Evolutionary conservation across 2,888 invertebrate species (phyloP).

Genomic region (Ectemnius cavifrons): DNA sequence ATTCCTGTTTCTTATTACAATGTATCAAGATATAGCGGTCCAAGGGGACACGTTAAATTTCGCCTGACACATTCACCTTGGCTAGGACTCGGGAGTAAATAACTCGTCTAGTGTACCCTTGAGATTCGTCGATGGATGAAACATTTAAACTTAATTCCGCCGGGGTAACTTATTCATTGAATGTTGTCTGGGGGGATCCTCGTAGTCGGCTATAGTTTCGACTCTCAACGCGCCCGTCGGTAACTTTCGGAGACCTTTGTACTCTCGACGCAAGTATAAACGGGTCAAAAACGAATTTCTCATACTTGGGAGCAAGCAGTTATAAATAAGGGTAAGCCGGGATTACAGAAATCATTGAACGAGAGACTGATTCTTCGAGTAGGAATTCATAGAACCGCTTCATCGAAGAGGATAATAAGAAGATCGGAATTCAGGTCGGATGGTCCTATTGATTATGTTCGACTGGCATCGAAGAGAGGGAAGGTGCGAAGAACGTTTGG

Average conservation of each 20-base stretch:
- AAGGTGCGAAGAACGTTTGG: background rate
- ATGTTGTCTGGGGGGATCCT: constrained; percentile 35
- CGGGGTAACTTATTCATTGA: constrained; percentile 61
- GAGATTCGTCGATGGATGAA: constrained; percentile 61
- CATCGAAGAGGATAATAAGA: too few species aligned
- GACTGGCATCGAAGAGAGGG: constrained; percentile 15
- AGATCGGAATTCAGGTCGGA: too few species aligned
- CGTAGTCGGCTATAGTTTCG: too few species aligned
- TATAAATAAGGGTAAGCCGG: background rate
- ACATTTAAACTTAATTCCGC: constrained; percentile 68
- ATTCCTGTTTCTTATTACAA: background rate
- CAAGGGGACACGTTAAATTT: constrained; percentile 5
- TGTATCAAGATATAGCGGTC: too few species aligned
- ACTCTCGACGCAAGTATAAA: too few species aligned
- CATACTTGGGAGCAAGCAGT: background rate
- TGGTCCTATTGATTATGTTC: too few species aligned
- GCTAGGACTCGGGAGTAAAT: constrained; percentile 33
- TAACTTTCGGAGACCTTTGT: too few species aligned
- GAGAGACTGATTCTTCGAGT: too few species aligned
- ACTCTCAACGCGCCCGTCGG: too few species aligned
- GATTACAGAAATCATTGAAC: too few species aligned
- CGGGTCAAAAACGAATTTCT: background rate
- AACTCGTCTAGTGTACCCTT: constrained; percentile 44
- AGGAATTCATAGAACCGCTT: too few species aligned
- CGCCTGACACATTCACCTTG: constrained; percentile 7